Base-by-base conservation (phyloP, 2,113 vertebrate species). In the Hippolais icterina region DNA sequence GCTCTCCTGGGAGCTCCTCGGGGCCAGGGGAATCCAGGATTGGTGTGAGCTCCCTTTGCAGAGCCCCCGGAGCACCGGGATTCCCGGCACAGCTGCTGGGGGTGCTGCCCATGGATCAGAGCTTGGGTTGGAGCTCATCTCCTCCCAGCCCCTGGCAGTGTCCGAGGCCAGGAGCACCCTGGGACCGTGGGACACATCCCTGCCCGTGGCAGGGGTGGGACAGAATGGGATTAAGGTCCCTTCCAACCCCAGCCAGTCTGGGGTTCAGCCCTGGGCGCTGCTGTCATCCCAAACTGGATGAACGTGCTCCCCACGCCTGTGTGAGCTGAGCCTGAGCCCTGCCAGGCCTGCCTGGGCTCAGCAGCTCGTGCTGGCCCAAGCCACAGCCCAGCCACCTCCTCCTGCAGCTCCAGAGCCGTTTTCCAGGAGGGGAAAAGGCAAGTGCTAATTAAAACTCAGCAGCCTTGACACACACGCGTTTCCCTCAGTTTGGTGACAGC, bases 21-120 rank as follows among this genome's bases (percentile, higher is more conserved):
- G 59, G 46, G 28, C 2, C 4, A 1, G 28, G 4, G 12, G 25
- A 3, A 20, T 5, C 6, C 6, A 1, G 29, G 69, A 1, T 10
- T 1, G 65, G 2, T 1, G 19, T 3, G 70, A 1, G 19, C 7
- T n/a, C 37, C 70, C 28, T 12, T 15, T 2, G 23, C 5, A 0
- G n/a, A 12, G 33, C 64, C 52, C 33, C 16, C 7, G 69, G 17
- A 8, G 29, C 9, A 0, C 25, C 4, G 0, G 6, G 24, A 25
- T 19, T n/a, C 31, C 61, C 1, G 0, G 33, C 29, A 9, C 5
- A 3, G 46, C 76, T 6, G 1, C 25, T 44, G 17, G 15, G 18
- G 56, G 15, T 4, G 42, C 33, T 49, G 60, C 44, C 39, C 6
- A 0, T 4, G 76, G 28, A 1, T 5, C 83, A 13, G 49, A 56